Conservation (phyloP, 1,140 invertebrate species). For the Heliconius eleuchia region DNA sequence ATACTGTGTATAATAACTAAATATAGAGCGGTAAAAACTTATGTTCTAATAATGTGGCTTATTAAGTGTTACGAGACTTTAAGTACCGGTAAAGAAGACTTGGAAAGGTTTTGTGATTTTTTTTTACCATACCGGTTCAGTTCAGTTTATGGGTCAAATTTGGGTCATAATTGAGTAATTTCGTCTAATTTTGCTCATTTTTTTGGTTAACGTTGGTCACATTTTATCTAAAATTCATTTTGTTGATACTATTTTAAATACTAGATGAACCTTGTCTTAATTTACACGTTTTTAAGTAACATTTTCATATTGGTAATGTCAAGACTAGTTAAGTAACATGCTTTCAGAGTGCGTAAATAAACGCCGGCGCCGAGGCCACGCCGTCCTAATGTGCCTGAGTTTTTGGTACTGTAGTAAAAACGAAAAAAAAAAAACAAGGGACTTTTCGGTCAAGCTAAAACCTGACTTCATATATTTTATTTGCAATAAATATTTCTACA, state of each 20-base stretch:
- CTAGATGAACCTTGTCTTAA: no score
- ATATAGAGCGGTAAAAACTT: constrained; percentile 6
- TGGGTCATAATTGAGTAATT: neutral
- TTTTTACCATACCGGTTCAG: no score
- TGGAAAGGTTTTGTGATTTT: neutral
- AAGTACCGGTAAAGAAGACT: neutral
- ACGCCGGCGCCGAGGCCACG: constrained; percentile 4
- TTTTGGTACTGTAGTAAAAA: constrained; percentile 2
- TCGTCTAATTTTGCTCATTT: neutral
- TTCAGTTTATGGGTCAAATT: neutral
- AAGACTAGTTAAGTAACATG: neutral
- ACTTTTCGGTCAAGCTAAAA: neutral
- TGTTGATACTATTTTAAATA: no score
- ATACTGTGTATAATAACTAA: constrained; percentile 17
- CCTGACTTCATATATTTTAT: neutral
- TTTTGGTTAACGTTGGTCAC: no score
- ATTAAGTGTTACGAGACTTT: constrained; percentile 15
- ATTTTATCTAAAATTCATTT: no score
- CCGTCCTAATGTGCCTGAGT: constrained; percentile 10
- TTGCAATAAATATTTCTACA: constrained; percentile 6
- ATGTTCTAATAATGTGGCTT: constrained; percentile 33
- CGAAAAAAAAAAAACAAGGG: neutral
- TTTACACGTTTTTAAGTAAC: neutral
- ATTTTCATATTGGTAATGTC: no score
- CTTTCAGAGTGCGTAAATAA: neutral